phyloP scores from a whole-genome alignment of 2,888 invertebrate genomes.

The Amphipoea oculea region DNA sequence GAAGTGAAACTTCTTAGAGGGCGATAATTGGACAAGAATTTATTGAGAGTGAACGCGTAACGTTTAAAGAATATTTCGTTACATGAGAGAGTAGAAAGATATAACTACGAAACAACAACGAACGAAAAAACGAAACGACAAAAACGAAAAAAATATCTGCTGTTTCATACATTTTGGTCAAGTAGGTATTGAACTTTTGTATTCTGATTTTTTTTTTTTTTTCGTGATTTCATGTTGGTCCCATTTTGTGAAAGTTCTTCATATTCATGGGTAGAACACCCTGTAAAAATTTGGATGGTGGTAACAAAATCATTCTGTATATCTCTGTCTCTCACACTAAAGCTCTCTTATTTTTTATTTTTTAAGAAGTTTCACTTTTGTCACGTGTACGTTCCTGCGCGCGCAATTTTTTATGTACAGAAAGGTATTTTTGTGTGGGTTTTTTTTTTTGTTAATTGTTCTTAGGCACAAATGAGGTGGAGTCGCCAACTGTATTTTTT shows the following conservation, averaged over 20 bases:
- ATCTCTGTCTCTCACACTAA: not conserved
- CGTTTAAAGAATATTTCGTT: not conserved
- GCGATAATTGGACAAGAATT: not conserved
- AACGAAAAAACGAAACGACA: too few species aligned
- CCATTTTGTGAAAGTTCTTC: too few species aligned
- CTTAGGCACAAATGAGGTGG: slow-evolving; percentile 37
- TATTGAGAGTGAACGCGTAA: not conserved
- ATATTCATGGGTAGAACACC: too few species aligned
- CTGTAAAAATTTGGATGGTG: too few species aligned
- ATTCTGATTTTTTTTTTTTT: too few species aligned
- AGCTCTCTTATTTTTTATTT: not conserved
- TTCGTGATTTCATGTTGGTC: too few species aligned
- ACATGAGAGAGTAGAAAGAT: not conserved
- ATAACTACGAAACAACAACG: too few species aligned
- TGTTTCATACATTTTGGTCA: too few species aligned
- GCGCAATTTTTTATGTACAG: slow-evolving; percentile 4
- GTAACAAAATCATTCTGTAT: too few species aligned
- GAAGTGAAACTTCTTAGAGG: not conserved
- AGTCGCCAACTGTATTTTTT: slow-evolving; percentile 19
- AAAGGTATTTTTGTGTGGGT: slow-evolving; percentile 22
- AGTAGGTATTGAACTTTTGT: too few species aligned
- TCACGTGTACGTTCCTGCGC: not conserved
- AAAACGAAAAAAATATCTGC: too few species aligned
- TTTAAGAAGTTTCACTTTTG: not conserved
- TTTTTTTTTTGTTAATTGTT: slow-evolving; percentile 32